Percentiles rank a stretch among this genome's conserved stretches.
phyloP scores from a whole-genome alignment of 2,797 vertebrate genomes.

The Pseudomugil gertrudae region DNA sequence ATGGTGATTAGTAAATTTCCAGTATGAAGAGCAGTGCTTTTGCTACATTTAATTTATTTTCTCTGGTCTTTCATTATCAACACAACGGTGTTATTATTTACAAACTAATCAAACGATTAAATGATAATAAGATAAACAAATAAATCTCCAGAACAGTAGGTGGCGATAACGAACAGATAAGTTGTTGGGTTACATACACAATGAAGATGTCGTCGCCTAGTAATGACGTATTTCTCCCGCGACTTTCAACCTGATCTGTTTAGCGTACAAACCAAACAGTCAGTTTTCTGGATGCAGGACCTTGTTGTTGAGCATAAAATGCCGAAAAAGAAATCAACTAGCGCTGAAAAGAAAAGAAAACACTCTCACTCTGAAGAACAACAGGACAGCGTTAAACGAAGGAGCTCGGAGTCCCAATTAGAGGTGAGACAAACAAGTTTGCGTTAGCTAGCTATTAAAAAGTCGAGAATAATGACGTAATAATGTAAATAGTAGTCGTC shows the following conservation, averaged over 20 bases:
- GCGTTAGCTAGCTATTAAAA: background rate
- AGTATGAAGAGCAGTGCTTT: no score
- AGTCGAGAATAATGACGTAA: background rate
- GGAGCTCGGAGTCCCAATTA: slow-evolving; percentile 49
- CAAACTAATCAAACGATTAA: no score
- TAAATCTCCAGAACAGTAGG: slow-evolving; percentile 6
- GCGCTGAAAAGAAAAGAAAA: slow-evolving; percentile 80
- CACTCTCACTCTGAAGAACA: slow-evolving; percentile 67
- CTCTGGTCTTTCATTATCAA: no score
- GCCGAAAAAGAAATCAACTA: slow-evolving; percentile 74
- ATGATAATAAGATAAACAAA: no score
- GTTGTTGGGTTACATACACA: rapidly evolving
- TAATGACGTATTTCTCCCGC: slow-evolving; percentile 1
- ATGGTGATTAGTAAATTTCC: no score
- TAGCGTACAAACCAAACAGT: background rate
- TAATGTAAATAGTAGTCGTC: background rate
- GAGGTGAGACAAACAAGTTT: slow-evolving; percentile 60
- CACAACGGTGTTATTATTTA: no score
- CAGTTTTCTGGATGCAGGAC: background rate
- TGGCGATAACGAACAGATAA: background rate
- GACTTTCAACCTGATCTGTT: slow-evolving; percentile 14
- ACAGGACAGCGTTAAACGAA: slow-evolving; percentile 64
- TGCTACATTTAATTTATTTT: no score
- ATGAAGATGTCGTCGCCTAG: slow-evolving; percentile 13
- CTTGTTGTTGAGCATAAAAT: slow-evolving; percentile 36